These are phyloP conservation scores for Gallinago nigripennis DNA, from an alignment of 2,797 vertebrate genomes.

Conservation along the genomic window DNA sequence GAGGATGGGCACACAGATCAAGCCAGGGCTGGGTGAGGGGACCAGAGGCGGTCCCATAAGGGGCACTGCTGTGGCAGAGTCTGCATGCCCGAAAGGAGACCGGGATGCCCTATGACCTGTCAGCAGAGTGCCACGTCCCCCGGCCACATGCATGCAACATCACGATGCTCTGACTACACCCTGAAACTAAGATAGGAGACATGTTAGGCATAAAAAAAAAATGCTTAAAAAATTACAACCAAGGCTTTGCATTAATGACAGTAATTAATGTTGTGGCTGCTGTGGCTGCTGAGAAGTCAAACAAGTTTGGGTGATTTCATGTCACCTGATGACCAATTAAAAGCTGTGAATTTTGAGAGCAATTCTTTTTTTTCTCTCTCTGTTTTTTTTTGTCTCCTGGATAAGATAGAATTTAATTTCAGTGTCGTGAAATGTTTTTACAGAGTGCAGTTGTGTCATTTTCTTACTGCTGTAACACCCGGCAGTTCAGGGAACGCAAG, in stretches of 20 bases:
- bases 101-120: fast-evolving
- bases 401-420: slow-evolving; percentile 41
- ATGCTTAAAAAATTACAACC: slow-evolving; percentile 24
- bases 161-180: not conserved
- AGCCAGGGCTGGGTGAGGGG: not conserved
- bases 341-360: slow-evolving; percentile 34
- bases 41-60: fast-evolving
- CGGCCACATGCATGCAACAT: not conserved
- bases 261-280: slow-evolving; percentile 36
- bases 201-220: not conserved
- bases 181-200: not conserved
- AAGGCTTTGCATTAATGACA: slow-evolving; percentile 30
- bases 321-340: slow-evolving; percentile 35
- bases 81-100: not conserved
- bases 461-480: not conserved
- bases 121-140: fast-evolving
- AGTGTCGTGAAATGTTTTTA: slow-evolving; percentile 45
- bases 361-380: not conserved
- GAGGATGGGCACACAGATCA: not conserved
- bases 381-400: not conserved
- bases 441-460: not conserved
- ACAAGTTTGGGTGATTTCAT: slow-evolving; percentile 35
- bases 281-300: slow-evolving; percentile 19
- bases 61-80: fast-evolving
- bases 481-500: not conserved